phyloP scores from a whole-genome alignment of 2,113 vertebrate genomes.

The Ptyas mucosa region DNA sequence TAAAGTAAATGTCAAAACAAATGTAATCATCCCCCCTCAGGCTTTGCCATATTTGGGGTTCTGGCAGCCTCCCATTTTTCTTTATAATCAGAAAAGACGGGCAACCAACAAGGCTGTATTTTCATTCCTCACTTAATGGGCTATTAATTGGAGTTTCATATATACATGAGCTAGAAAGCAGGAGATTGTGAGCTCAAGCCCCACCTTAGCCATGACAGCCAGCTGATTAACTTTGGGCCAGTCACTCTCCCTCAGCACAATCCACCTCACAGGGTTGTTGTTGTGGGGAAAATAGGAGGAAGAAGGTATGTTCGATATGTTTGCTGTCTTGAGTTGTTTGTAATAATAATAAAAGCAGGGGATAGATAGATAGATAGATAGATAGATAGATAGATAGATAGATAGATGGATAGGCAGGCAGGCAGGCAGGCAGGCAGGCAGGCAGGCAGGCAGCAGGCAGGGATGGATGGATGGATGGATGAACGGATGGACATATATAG shows the following conservation, averaged over 20 bases:
- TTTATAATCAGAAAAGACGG: constrained; percentile 69
- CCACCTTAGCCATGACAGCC: background rate
- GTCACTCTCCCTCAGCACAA: background rate
- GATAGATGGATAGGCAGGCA: background rate
- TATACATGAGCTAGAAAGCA: background rate
- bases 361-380: background rate
- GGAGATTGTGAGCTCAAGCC: background rate
- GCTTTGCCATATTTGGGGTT: constrained; percentile 65
- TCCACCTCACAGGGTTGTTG: background rate
- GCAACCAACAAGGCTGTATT: constrained; percentile 68
- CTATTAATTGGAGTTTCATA: constrained; percentile 59
- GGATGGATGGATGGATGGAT: too few species aligned
- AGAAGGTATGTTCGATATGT: background rate
- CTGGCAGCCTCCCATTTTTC: constrained; percentile 73
- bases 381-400: background rate
- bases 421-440: too few species aligned
- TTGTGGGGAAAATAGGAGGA: background rate
- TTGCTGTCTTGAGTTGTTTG: background rate
- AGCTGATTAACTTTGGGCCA: background rate
- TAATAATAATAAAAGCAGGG: background rate
- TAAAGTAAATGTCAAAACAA: constrained; percentile 65
- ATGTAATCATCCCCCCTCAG: constrained; percentile 59
- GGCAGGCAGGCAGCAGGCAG: too few species aligned
- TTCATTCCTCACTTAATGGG: constrained; percentile 64
- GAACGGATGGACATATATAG: too few species aligned